Conservation (phyloP, 2,113 vertebrate genomes). For the Haemorhous mexicanus region DNA sequence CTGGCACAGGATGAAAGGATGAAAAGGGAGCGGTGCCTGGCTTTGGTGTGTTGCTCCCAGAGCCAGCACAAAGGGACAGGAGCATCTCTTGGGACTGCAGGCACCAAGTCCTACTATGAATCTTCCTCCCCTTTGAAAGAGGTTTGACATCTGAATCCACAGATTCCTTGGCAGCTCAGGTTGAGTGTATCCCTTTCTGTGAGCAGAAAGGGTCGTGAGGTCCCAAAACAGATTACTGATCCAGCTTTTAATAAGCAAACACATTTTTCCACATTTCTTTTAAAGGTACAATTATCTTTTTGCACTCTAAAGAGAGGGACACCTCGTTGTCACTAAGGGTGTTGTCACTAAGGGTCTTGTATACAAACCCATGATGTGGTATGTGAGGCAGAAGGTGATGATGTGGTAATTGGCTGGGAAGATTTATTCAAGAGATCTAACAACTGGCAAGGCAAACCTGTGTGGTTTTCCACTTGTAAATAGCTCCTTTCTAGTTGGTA, state of each 20-base stretch:
- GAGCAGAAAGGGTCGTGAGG: background rate
- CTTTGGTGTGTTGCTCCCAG: background rate
- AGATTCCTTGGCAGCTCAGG: background rate
- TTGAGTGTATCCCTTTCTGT: background rate
- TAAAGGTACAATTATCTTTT: background rate
- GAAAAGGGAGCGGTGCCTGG: background rate
- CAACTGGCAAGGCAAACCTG: background rate
- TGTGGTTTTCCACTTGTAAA: background rate
- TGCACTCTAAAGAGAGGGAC: background rate
- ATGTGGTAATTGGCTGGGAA: background rate
- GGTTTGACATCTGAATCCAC: background rate
- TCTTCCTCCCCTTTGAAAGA: background rate
- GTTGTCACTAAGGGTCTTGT: background rate
- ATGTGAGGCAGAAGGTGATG: background rate
- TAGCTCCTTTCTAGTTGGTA: background rate
- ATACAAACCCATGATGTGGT: background rate
- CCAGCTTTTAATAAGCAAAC: background rate
- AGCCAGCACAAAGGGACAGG: background rate
- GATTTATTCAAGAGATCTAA: background rate
- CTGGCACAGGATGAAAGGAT: conserved; percentile 5
- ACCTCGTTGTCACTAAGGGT: background rate
- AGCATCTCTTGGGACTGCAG: background rate
- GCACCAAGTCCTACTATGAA: background rate
- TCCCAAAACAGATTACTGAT: background rate
- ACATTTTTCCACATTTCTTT: background rate